Conservation (phyloP, 2,888 invertebrate species). For the Willowsia nigromaculata region DNA sequence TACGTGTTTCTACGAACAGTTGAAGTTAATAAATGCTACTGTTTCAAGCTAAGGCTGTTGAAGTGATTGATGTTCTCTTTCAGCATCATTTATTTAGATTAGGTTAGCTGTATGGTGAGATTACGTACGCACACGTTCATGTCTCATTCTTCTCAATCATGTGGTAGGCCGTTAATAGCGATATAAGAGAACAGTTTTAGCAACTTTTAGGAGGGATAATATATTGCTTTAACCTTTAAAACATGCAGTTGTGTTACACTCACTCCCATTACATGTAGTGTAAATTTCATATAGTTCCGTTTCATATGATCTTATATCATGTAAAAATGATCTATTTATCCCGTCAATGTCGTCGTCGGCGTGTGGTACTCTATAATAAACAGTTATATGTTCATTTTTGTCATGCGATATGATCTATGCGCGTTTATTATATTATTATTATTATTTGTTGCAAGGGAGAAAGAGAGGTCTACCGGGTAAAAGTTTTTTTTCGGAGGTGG, state of each 20-base stretch:
- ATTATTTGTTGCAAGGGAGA: background rate
- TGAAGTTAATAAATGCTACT: conserved; percentile 65
- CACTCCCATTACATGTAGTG: background rate
- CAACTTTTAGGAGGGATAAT: background rate
- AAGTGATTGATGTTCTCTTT: conserved; percentile 77
- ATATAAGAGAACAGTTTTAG: no score
- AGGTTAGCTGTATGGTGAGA: conserved; percentile 68
- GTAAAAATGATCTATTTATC: conserved; percentile 48
- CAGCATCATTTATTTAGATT: conserved; percentile 78
- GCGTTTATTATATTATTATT: background rate
- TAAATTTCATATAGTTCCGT: background rate
- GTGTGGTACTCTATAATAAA: background rate
- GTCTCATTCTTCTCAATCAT: conserved; percentile 70
- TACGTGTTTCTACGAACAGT: background rate
- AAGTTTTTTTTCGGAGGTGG: background rate
- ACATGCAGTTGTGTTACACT: background rate
- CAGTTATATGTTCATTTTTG: conserved; percentile 38
- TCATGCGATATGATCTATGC: conserved; percentile 46
- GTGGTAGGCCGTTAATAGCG: background rate
- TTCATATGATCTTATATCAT: background rate
- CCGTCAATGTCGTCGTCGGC: conserved; percentile 42
- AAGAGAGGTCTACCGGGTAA: background rate
- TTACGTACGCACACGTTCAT: conserved; percentile 57
- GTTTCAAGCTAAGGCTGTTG: conserved; percentile 66
- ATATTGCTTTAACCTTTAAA: no score